Conservation (phyloP, 2,797 vertebrate genomes). For the Apodemus agrarius region DNA sequence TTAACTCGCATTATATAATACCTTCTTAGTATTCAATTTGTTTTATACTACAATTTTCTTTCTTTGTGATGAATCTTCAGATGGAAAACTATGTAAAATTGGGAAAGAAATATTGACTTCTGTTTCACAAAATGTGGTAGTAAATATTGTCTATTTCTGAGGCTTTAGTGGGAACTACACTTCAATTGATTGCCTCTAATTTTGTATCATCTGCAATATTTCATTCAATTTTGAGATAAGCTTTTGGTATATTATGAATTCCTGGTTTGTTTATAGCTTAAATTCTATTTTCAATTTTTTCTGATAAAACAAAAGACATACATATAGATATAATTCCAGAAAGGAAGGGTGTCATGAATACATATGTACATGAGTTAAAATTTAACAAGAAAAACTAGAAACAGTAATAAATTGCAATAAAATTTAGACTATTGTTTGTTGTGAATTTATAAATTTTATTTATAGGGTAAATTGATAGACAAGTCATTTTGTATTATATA, state of each 20-base stretch:
- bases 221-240: background rate
- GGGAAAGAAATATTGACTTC: background rate
- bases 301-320: background rate
- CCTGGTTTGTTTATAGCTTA: background rate
- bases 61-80: background rate
- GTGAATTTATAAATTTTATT: background rate
- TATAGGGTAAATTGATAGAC: background rate
- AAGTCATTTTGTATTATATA: background rate
- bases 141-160: background rate
- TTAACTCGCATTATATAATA: background rate
- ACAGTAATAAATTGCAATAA: background rate
- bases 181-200: background rate
- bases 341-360: background rate
- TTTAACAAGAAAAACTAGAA: background rate
- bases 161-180: background rate
- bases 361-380: background rate
- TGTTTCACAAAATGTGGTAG: background rate
- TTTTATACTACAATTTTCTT: background rate
- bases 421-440: background rate
- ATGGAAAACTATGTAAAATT: background rate
- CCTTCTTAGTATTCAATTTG: background rate
- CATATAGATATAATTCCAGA: background rate
- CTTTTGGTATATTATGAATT: background rate
- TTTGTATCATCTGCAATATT: background rate
- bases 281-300: background rate